These are phyloP conservation scores for Cyclargus thomasi DNA, from an alignment of 1,140 invertebrate species.

Conservation along the genomic window DNA sequence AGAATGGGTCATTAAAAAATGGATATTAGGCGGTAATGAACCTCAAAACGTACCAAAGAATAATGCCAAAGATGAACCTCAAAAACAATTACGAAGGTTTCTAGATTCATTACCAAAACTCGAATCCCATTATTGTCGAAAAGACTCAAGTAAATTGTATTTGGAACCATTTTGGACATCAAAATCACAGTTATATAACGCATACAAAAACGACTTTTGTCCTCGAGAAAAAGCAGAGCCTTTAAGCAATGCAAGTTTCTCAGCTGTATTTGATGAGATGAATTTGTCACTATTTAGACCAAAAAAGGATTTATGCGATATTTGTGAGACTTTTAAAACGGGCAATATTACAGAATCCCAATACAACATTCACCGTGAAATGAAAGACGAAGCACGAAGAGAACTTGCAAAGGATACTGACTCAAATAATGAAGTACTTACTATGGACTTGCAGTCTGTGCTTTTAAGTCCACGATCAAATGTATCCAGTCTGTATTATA, in stretches of 20 bases:
- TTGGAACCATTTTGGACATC: neutral
- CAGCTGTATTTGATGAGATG: neutral
- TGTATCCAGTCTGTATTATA: neutral
- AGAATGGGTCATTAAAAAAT: neutral
- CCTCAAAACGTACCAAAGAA: neutral
- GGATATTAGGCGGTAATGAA: neutral
- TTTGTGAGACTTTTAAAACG: neutral
- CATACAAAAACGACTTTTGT: neutral
- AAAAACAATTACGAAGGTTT: neutral
- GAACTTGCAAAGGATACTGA: neutral
- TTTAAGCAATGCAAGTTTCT: no score
- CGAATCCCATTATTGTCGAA: neutral
- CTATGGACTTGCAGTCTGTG: neutral
- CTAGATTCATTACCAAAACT: neutral
- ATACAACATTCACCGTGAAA: neutral
- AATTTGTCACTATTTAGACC: neutral
- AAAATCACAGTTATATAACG: neutral
- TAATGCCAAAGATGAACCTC: neutral
- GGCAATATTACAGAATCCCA: neutral
- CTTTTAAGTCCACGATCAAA: neutral
- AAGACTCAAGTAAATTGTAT: neutral
- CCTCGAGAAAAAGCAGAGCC: neutral
- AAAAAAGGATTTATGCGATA: neutral
- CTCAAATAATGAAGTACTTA: neutral
- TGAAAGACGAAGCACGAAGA: neutral